Base-by-base conservation (phyloP, 2,113 vertebrate genomes). In the Struthidea cinerea region DNA sequence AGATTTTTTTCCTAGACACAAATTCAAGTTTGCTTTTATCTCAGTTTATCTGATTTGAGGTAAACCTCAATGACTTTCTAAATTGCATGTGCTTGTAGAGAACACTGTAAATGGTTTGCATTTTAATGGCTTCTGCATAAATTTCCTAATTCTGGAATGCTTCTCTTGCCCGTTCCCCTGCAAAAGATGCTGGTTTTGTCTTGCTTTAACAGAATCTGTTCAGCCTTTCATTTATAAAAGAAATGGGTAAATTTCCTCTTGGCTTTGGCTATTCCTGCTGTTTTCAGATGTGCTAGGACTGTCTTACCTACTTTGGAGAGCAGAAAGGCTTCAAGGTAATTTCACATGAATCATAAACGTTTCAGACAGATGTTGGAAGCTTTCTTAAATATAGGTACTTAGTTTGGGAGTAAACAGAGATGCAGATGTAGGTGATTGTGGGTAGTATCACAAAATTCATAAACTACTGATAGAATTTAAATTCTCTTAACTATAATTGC, bases 321-420 rank as follows among this genome's bases (percentile, higher is more conserved):
- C 28, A 37, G 49, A 83, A 76, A 35, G 11, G 5, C 56, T 87
- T 69, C 6, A 33, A 9, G 64, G 15, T 33, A 24, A n/a, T 42
- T 49, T 24, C 24, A 39, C 0, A 0, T n/a, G 5, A 65, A 32
- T 37, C 27, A 4, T 35, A 32, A 49, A 50, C 4, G 3, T 55
- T 81, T 67, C 1, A 3, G 22, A 67, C 3, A 4, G 1, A 0
- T 23, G 2, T 35, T 63, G 17, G 19, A 49, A 68, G 16, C 41
- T 56, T 47, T 47, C 13, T 84, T 18, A 28, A n/a, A 20, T 16
- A 6, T 1, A 17, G 32, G 3, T 39, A 7, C 4, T 35, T 60
- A 13, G 3, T 67, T 49, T 77, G n/a, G 23, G 65, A 21, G 5
- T 59, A 39, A 42, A 39, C 4, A 16, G 17, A 21, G 1, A 12